Evolutionary conservation across 2,888 invertebrate genomes (phyloP).

Genomic region (Polyploca ridens): DNA sequence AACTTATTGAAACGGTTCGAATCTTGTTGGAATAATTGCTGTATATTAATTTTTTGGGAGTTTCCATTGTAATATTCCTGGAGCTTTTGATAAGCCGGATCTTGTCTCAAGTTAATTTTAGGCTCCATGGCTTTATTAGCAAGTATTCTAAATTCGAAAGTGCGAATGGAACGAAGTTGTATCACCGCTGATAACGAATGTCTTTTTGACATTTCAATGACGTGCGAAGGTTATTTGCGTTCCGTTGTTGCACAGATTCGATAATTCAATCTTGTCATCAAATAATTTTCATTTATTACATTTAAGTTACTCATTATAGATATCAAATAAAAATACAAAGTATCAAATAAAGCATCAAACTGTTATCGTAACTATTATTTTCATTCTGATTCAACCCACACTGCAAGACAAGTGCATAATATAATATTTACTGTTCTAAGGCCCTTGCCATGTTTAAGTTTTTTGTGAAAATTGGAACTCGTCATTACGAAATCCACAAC

Average conservation of each 20-base stretch:
- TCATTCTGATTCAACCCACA: too few relatives aligned
- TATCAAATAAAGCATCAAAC: too few relatives aligned
- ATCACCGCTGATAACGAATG: slow-evolving; percentile 69
- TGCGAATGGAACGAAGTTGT: slow-evolving; percentile 47
- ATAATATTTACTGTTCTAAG: too few relatives aligned
- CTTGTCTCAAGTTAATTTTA: slow-evolving; percentile 76
- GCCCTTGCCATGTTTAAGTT: too few relatives aligned
- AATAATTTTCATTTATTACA: too few relatives aligned
- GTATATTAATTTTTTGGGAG: slow-evolving; percentile 91
- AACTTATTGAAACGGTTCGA: slow-evolving; percentile 93
- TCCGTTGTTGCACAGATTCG: slow-evolving; percentile 41
- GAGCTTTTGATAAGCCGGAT: slow-evolving; percentile 90
- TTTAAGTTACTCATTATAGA: too few relatives aligned
- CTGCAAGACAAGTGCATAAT: too few relatives aligned
- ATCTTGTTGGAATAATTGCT: slow-evolving; percentile 92
- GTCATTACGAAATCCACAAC: too few relatives aligned
- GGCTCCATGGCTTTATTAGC: slow-evolving; percentile 69
- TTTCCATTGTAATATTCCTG: slow-evolving; percentile 89
- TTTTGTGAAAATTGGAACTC: too few relatives aligned
- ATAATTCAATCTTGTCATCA: too few relatives aligned
- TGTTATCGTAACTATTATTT: too few relatives aligned
- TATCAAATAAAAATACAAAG: too few relatives aligned
- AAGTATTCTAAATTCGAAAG: slow-evolving; percentile 44
- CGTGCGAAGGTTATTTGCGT: slow-evolving; percentile 76
- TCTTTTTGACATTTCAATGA: slow-evolving; percentile 80